Percentiles rank a stretch among this genome's conserved stretches.
These are phyloP conservation scores for Peromyscus leucopus DNA, from an alignment of 2,113 vertebrate species.

Conservation along the genomic window DNA sequence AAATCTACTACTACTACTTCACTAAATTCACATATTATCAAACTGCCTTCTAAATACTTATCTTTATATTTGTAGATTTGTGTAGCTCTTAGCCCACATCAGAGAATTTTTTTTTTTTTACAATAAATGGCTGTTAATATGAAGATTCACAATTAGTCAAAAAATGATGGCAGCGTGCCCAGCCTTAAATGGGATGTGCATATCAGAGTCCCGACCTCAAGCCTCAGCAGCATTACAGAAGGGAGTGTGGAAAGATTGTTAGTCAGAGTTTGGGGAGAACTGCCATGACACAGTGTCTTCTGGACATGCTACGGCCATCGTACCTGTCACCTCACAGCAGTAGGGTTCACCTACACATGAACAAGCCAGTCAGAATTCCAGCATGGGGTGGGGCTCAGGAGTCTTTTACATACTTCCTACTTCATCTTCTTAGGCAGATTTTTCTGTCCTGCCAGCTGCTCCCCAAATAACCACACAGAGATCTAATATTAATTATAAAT, in stretches of 20 bases:
- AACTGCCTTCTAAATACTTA: not conserved
- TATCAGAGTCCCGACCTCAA: not conserved
- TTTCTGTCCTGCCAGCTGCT: too few relatives aligned
- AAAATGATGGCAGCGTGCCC: not conserved
- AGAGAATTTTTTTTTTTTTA: not conserved
- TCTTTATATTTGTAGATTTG: not conserved
- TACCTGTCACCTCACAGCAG: not conserved
- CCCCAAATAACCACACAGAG: too few relatives aligned
- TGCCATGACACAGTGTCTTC: not conserved
- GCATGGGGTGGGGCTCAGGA: not conserved
- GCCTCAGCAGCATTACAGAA: not conserved
- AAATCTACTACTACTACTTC: not conserved
- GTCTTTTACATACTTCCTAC: not conserved
- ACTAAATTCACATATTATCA: not conserved
- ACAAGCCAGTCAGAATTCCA: not conserved
- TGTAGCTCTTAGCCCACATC: not conserved
- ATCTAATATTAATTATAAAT: too few relatives aligned
- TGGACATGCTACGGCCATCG: not conserved
- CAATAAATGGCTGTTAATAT: not conserved
- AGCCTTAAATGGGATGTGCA: not conserved
- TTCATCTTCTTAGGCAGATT: too few relatives aligned
- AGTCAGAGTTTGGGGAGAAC: not conserved
- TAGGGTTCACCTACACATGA: not conserved
- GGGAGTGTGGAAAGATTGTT: not conserved
- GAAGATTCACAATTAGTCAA: not conserved